Evolutionary conservation across 2,113 vertebrate species (phyloP).

Genomic region (Geococcyx californianus): DNA sequence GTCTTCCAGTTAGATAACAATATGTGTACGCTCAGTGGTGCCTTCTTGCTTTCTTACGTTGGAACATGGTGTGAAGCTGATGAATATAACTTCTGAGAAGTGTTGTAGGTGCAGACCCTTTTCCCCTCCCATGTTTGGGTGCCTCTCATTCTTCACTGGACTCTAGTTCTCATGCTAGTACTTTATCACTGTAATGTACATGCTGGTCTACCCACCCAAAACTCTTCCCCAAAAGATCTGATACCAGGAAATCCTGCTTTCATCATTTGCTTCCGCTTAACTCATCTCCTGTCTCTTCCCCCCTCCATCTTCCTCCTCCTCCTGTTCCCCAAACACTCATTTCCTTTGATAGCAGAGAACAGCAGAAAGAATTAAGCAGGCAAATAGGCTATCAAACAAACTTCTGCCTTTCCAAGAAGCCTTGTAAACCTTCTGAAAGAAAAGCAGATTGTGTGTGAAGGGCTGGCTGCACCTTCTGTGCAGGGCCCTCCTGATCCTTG

Average conservation of each 20-base stretch:
- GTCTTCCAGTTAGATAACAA: not conserved
- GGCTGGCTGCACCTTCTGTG: not conserved
- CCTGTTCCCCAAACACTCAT: not conserved
- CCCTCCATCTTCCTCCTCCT: not conserved
- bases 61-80: not conserved
- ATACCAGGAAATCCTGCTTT: not conserved
- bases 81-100: not conserved
- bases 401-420: not conserved
- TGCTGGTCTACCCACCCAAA: not conserved
- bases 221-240: not conserved
- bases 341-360: not conserved
- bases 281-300: not conserved
- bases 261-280: not conserved
- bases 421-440: not conserved
- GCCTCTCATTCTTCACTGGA: not conserved
- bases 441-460: not conserved
- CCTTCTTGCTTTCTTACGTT: not conserved
- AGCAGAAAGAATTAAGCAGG: not conserved
- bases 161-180: not conserved
- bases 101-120: not conserved
- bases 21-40: rapidly evolving
- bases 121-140: not conserved
- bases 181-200: not conserved
- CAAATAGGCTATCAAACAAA: not conserved
- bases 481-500: not conserved